These are phyloP conservation scores for Falco peregrinus DNA, from an alignment of 2,797 vertebrate species.

Conservation along the genomic window DNA sequence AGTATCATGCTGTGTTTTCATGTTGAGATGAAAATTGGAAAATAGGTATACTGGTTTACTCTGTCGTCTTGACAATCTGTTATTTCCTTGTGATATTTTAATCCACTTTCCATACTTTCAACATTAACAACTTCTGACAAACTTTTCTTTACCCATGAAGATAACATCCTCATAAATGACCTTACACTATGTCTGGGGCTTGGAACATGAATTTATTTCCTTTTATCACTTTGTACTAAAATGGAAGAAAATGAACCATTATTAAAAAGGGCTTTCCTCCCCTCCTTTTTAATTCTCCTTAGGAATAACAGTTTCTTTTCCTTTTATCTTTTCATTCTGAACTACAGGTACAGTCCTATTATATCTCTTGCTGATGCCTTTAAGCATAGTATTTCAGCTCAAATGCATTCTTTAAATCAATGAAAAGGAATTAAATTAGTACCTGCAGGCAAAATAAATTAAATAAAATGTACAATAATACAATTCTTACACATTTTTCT, in stretches of 20 bases:
- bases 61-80: constrained; percentile 54
- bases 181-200: constrained; percentile 50
- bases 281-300: constrained; percentile 36
- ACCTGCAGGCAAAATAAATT: constrained; percentile 55
- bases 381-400: constrained; percentile 63
- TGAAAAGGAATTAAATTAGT: constrained; percentile 68
- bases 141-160: constrained; percentile 45
- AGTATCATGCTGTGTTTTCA: constrained; percentile 59
- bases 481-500: background rate
- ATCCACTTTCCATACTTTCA: constrained; percentile 57
- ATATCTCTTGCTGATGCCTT: constrained; percentile 50
- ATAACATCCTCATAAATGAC: constrained; percentile 61
- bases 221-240: constrained; percentile 71
- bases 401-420: constrained; percentile 46
- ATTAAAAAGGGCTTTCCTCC: constrained; percentile 43
- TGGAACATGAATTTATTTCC: constrained; percentile 71
- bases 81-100: constrained; percentile 62
- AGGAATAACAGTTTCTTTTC: constrained; percentile 26
- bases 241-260: constrained; percentile 67
- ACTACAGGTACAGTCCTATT: constrained; percentile 38
- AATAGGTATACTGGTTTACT: constrained; percentile 70
- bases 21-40: constrained; percentile 76
- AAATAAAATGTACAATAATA: constrained; percentile 56
- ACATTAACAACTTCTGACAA: constrained; percentile 61
- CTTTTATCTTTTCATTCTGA: constrained; percentile 66